Conservation (phyloP, 1,140 invertebrate species). For the Lordiphosa collinella region DNA sequence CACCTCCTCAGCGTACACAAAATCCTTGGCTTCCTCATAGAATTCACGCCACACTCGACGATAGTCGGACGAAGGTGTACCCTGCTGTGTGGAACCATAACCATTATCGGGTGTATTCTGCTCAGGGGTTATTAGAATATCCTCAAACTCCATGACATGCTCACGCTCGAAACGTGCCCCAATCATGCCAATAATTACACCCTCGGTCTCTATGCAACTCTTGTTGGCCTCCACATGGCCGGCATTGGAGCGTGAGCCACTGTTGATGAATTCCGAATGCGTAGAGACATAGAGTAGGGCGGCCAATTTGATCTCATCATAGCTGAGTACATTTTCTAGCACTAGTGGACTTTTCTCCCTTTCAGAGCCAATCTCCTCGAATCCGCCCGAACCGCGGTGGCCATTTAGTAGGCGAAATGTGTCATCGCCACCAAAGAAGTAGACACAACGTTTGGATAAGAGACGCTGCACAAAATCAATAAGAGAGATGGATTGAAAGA, state of each 20-base stretch:
- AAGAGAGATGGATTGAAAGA: constrained; percentile 40
- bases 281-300: constrained; percentile 83
- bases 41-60: constrained; percentile 62
- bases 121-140: constrained; percentile 80
- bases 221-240: constrained; percentile 78
- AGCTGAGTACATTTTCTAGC: constrained; percentile 55
- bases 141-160: constrained; percentile 82
- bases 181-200: constrained; percentile 79
- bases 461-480: constrained; percentile 56
- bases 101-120: constrained; percentile 81
- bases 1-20: constrained; percentile 21
- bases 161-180: constrained; percentile 80
- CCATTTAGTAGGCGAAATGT: too few relatives aligned
- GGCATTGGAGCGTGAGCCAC: constrained; percentile 81
- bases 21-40: constrained; percentile 59
- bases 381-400: constrained; percentile 24
- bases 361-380: constrained; percentile 41
- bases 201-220: constrained; percentile 53
- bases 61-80: constrained; percentile 17
- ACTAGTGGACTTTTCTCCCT: constrained; percentile 30
- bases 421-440: constrained; percentile 27
- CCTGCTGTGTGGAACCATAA: constrained; percentile 47
- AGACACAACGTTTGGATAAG: constrained; percentile 54
- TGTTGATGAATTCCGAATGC: constrained; percentile 84
- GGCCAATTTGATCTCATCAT: constrained; percentile 80